Evolutionary conservation across 2,888 invertebrate genomes (phyloP), one percentile per base, ranked within the genome.

Genomic region (Tortricodes alternella): DNA sequence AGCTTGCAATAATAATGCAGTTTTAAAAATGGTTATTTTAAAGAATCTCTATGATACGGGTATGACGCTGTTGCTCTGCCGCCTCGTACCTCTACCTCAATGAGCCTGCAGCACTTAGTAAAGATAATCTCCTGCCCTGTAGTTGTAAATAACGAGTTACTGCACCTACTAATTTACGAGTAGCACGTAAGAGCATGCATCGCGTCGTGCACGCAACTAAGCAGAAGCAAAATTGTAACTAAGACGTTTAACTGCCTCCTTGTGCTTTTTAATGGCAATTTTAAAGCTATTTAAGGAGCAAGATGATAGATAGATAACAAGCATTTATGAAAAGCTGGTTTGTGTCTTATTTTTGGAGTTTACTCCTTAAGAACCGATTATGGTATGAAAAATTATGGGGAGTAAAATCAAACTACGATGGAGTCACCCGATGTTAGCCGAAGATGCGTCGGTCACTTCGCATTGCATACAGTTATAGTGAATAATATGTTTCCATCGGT

Each of bases 51-150:
- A n/a, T n/a, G n/a, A n/a, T n/a, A n/a, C n/a, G n/a, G n/a, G n/a
- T n/a, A n/a, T n/a, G n/a, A n/a, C n/a, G n/a, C n/a, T 5, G 11
- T 29, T 29, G 11, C 29, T 29, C 11, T 29, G 29, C 11, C 29
- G 29, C 9, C 11, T 4, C 11, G 5, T 11, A 21, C 11, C 38
- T 19, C 19, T 39, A 21, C 24, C 24, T 11, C n/a, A 15, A 29
- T 59, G 50, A 52, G 68, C 68, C 72, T 75, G 79, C n/a, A n/a
- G n/a, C 79, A 78, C 81, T 80, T 78, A 82, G 80, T 76, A 77
- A 75, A 79, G 77, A 82, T 83, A 79, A 82, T 78, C 76, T 74
- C n/a, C 59, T 29, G 29, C 2, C 15, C 2, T 9, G 79, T 63
- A 72, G 41, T 41, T 41, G 78, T 84, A 83, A 83, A 83, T 84